These are phyloP conservation scores for Anniella stebbinsi DNA, from an alignment of 2,797 vertebrate genomes.

Conservation along the genomic window DNA sequence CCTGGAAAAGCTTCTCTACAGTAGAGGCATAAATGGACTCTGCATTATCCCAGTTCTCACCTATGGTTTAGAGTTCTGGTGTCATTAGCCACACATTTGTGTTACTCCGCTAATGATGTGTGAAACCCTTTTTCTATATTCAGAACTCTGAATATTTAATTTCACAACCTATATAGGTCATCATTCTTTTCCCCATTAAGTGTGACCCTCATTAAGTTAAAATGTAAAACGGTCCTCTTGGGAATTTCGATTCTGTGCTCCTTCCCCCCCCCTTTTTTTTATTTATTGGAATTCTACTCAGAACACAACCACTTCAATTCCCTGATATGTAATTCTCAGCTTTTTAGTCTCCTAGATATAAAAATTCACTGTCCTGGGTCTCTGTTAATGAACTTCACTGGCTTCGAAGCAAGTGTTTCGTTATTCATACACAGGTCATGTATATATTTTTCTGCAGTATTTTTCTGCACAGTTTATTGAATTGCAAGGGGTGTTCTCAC, in stretches of 20 bases:
- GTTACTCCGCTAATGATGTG: conserved; percentile 6
- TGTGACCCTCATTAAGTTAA: background rate
- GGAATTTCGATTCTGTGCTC: background rate
- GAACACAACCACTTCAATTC: background rate
- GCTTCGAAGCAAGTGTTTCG: background rate
- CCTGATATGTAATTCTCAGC: background rate
- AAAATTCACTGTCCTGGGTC: background rate
- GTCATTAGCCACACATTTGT: background rate
- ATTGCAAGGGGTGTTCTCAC: background rate
- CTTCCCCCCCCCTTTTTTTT: background rate
- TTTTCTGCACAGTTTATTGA: background rate
- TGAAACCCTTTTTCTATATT: conserved; percentile 3
- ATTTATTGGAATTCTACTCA: background rate
- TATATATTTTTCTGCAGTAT: background rate
- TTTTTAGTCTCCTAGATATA: background rate
- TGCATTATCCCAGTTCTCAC: background rate
- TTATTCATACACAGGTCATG: background rate
- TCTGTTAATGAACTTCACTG: background rate
- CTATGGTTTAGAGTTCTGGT: background rate
- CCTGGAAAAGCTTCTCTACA: background rate
- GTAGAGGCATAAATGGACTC: background rate
- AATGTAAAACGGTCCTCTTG: background rate
- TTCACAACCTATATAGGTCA: background rate
- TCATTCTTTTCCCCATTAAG: conserved; percentile 11
- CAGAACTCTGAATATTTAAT: background rate